Percentiles rank a stretch among this genome's conserved stretches.
These are phyloP conservation scores for Cantharis rufa DNA, from an alignment of 2,888 invertebrate species.

Conservation along the genomic window DNA sequence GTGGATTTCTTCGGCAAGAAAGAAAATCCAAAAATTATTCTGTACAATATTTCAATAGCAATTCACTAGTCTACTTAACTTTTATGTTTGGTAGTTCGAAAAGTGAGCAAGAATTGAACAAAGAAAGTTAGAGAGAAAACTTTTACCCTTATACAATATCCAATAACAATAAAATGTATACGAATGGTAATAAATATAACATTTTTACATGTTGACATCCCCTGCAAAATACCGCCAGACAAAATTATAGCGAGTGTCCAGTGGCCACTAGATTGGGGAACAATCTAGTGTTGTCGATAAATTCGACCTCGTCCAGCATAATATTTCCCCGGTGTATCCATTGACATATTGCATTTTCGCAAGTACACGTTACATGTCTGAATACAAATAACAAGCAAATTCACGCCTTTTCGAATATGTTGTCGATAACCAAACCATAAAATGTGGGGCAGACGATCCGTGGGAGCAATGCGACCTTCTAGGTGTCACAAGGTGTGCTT, in stretches of 20 bases:
- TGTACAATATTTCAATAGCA: neutral
- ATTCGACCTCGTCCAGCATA: constrained; percentile 52
- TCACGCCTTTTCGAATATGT: constrained; percentile 39
- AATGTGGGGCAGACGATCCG: constrained; percentile 49
- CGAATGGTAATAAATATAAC: constrained; percentile 37
- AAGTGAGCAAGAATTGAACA: neutral
- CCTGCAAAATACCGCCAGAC: constrained; percentile 38
- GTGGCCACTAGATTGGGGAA: constrained; percentile 54
- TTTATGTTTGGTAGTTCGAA: neutral
- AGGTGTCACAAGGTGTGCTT: constrained; percentile 47
- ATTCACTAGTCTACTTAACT: neutral
- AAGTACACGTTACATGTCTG: constrained; percentile 43
- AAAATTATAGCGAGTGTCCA: constrained; percentile 55
- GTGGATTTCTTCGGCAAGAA: neutral
- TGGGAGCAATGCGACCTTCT: constrained; percentile 48
- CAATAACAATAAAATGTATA: constrained; percentile 39
- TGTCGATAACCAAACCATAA: constrained; percentile 42
- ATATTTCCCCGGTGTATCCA: constrained; percentile 54
- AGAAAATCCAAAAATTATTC: neutral
- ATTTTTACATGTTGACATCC: constrained; percentile 43
- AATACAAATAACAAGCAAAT: constrained; percentile 44
- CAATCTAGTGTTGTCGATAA: constrained; percentile 57
- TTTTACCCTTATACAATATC: constrained; percentile 34
- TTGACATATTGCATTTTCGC: constrained; percentile 54
- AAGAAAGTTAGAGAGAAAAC: constrained; percentile 13